These are phyloP conservation scores for Cephalotes varians DNA, from an alignment of 2,888 invertebrate genomes.

Conservation along the genomic window DNA sequence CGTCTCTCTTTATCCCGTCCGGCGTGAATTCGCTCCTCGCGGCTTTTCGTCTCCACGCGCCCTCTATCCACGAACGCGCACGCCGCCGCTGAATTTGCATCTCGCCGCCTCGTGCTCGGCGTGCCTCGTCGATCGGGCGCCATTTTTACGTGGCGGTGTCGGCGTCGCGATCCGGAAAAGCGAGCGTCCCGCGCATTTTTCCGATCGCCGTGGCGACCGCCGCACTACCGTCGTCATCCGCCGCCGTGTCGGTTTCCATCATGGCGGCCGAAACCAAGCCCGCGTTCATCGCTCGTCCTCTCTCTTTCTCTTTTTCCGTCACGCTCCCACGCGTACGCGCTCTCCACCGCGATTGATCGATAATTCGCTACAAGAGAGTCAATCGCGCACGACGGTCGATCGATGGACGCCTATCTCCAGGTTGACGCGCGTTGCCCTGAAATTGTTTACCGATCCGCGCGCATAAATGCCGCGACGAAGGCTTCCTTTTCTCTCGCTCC, in stretches of 20 bases:
- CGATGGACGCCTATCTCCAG: constrained; percentile 71
- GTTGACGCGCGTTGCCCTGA: constrained; percentile 73
- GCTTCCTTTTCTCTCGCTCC: constrained; percentile 64
- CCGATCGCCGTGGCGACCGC: constrained; percentile 64
- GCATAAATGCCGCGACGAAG: constrained; percentile 75
- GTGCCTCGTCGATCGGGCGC: constrained; percentile 62
- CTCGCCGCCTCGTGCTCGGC: constrained; percentile 13
- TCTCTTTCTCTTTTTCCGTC: constrained; percentile 34
- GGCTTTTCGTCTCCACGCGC: constrained; percentile 23
- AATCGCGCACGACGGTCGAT: constrained; percentile 70
- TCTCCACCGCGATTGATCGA: constrained; percentile 77
- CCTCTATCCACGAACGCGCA: background rate
- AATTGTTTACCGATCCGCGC: constrained; percentile 79
- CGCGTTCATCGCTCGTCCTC: constrained; percentile 70
- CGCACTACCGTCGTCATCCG: constrained; percentile 50
- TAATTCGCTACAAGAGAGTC: constrained; percentile 75
- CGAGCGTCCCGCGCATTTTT: constrained; percentile 83
- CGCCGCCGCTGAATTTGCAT: background rate
- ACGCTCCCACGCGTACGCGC: constrained; percentile 41
- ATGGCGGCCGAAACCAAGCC: constrained; percentile 79
- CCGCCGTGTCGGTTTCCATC: constrained; percentile 67
- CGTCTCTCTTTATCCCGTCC: constrained; percentile 8
- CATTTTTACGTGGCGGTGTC: constrained; percentile 72
- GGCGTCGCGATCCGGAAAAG: constrained; percentile 66
- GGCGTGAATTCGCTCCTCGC: constrained; percentile 27